Evolutionary conservation across 1,140 invertebrate genomes (phyloP), one percentile per base, ranked within the genome.

Genomic region (Leptopilina clavipes): DNA sequence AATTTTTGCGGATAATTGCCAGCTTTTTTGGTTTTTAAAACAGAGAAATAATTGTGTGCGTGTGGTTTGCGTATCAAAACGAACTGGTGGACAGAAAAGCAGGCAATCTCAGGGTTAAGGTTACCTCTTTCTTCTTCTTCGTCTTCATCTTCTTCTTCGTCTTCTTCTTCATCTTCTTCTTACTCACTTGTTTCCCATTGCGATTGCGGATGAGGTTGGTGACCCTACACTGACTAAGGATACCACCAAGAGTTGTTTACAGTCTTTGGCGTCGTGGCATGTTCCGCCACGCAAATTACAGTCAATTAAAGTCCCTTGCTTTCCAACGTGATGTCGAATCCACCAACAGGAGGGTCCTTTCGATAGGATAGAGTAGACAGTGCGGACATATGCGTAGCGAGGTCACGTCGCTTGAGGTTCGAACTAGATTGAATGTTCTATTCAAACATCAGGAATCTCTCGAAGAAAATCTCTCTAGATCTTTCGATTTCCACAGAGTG

Each of bases 281-380:
- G 79, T 83, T 82, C 78, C 79, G 77, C 77, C 78, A 86, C 81
- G 82, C 84, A 86, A 86, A 86, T 86, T 86, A 86, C 79, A 85
- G 83, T 85, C 84, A 86, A 86, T 86, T 86, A 86, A 85, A 85
- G 83, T 74, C 79, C 79, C 77, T 77, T 73, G 79, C 81, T 81
- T n/a, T 78, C 82, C 70, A 77, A 76, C 82, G 75, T 75, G 81
- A 83, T 82, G 78, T 83, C 78, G 83, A 81, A 65, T 76, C 52
- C 65, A 71, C 59, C 44, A 76, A 17, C n/a, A 52, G 37, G 65
- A 52, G 43, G 75, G 40, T 71, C 59, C 59, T 65, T 65, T 19
- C 59, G 19, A 65, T 31, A 14, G 59, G 22, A 48, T 25, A 17
- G 70, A 74, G 40, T 54, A 44, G 74, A 76, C 52, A 54, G 71